Conservation (phyloP, 2,797 vertebrate genomes). For the Apodemus agrarius region DNA sequence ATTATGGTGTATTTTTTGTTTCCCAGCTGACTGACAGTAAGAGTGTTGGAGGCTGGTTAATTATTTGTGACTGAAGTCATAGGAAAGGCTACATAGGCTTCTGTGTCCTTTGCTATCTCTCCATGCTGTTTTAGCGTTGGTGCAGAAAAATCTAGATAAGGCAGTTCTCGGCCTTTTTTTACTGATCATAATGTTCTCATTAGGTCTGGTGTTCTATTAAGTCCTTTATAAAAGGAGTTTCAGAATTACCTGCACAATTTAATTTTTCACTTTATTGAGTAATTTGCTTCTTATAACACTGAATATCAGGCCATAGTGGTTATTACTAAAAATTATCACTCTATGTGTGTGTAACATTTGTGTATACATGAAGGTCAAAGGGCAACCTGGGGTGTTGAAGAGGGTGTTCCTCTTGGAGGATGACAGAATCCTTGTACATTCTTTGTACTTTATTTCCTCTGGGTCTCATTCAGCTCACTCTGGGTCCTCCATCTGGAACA, state of each 20-base stretch:
- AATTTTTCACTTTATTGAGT: constrained; percentile 16
- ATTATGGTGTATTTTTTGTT: background rate
- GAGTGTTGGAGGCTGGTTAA: background rate
- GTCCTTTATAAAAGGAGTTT: constrained; percentile 23
- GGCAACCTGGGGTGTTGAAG: background rate
- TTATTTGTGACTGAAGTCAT: constrained; percentile 10
- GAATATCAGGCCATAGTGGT: background rate
- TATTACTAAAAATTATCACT: background rate
- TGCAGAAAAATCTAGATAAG: constrained; percentile 31
- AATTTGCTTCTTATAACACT: background rate
- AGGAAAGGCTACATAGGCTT: background rate
- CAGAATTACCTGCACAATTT: constrained; percentile 33
- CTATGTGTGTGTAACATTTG: background rate
- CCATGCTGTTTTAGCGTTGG: constrained; percentile 19
- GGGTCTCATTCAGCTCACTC: background rate
- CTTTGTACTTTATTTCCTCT: background rate
- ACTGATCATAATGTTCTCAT: background rate
- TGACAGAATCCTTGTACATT: background rate
- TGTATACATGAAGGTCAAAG: background rate
- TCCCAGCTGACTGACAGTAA: background rate
- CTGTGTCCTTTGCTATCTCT: constrained; percentile 30
- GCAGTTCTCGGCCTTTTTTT: background rate
- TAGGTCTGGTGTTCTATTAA: background rate
- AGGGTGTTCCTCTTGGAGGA: background rate
- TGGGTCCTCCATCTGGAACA: background rate